These are phyloP conservation scores for Hypercompe scribonia DNA, from an alignment of 2,888 invertebrate genomes.

Conservation along the genomic window DNA sequence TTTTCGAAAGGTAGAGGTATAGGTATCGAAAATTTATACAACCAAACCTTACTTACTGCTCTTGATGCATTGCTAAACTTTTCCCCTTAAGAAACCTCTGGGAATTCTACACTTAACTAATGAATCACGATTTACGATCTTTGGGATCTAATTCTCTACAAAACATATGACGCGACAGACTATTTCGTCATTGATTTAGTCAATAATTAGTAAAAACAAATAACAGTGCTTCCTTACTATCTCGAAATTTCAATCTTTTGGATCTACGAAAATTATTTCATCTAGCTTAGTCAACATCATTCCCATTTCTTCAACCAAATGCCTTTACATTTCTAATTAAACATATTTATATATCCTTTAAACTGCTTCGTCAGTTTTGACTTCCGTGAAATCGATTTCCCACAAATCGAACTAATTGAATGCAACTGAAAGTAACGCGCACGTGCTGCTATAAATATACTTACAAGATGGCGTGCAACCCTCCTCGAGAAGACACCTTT, in stretches of 20 bases:
- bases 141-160: too few species aligned
- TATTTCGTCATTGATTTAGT: too few species aligned
- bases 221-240: too few species aligned
- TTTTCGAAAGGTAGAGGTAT: too few species aligned
- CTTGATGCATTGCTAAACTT: background rate
- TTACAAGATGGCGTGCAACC: background rate
- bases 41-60: background rate
- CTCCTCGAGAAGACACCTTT: background rate
- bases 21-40: background rate
- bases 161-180: too few species aligned
- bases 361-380: constrained; percentile 76
- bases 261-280: background rate
- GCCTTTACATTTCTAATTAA: background rate
- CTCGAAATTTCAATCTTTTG: background rate
- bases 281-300: background rate
- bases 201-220: too few species aligned
- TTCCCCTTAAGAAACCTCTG: background rate
- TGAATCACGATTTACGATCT: background rate
- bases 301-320: background rate
- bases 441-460: constrained; percentile 16
- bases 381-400: constrained; percentile 62
- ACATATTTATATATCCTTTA: constrained; percentile 70
- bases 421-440: constrained; percentile 6
- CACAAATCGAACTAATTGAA: constrained; percentile 30
- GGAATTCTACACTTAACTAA: background rate